A percentile compares a stretch with the other conserved stretches of the same genome.
phyloP scores from a whole-genome alignment of 2,113 vertebrate genomes.

The Oceanodroma tethys region DNA sequence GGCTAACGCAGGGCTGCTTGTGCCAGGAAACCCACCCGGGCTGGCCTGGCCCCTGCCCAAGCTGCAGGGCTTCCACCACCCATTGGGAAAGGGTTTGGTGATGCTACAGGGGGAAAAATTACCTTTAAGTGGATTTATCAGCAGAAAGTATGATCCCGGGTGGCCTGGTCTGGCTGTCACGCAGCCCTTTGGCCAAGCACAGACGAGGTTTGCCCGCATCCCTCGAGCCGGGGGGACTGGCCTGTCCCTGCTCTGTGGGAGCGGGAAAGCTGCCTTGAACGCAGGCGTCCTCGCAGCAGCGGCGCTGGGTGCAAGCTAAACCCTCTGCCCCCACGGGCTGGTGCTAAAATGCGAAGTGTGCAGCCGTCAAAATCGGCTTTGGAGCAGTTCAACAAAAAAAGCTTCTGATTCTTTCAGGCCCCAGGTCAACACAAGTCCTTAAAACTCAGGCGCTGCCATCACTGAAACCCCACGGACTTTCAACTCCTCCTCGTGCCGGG shows the following conservation, averaged over 20 bases:
- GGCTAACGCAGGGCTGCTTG: not conserved
- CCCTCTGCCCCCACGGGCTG: not conserved
- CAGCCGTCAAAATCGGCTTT: not conserved
- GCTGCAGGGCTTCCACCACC: not conserved
- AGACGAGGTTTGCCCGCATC: not conserved
- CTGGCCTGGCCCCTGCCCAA: not conserved
- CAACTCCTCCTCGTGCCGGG: not conserved
- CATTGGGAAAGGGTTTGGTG: not conserved
- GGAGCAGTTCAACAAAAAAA: not conserved
- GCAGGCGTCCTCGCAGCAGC: accelerated
- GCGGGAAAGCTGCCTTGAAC: not conserved
- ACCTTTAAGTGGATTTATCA: not conserved
- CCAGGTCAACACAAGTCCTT: not conserved
- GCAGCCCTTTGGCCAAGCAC: not conserved
- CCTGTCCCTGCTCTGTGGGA: not conserved
- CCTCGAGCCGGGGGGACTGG: not conserved
- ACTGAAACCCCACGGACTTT: not conserved
- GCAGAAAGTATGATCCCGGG: not conserved
- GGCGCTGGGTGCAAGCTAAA: not conserved
- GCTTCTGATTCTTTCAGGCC: not conserved
- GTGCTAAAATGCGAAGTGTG: not conserved
- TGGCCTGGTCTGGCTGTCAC: not conserved
- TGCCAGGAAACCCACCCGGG: not conserved
- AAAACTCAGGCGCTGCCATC: not conserved
- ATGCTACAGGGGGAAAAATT: not conserved